Evolutionary conservation across 2,888 invertebrate genomes (phyloP), one percentile per base, ranked within the genome.

Genomic region (Melinaea menophilus): DNA sequence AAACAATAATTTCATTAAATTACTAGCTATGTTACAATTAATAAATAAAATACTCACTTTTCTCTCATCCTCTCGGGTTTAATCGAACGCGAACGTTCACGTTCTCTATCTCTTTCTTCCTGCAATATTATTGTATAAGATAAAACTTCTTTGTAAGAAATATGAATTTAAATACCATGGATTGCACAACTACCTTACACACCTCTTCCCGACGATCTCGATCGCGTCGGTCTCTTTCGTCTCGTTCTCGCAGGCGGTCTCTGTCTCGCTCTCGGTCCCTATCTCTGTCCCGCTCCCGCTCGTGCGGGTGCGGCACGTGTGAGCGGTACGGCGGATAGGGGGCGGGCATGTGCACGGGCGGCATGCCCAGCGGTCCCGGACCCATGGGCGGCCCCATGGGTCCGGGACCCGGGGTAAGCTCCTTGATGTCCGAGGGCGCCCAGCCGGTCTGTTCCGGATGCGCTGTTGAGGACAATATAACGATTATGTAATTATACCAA

Each of bases 341-440:
- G 74, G 77, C 41, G 71, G 73, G 91, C 84, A 75, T 61, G 73
- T 74, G 69, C 64, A 86, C 74, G 61, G 81, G 70, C 75, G 81
- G 80, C 76, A 82, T 79, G 66, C 81, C 65, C 63, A 66, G 65
- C n/a, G 79, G 79, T 22, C 22, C 22, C 22, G 22, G 22, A 22
- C 22, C 22, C 82, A 80, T 71, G 84, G 87, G 64, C 71, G 79
- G 63, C 69, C 78, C 74, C 79, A 77, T 78, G 2, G 93, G 92
- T 0, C 93, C 94, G 0, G 94, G 92, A 0, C 93, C 94, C 0
- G 94, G 94, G 1, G 94, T 94, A 63, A 95, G 82, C 76, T 94
- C 93, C 79, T 95, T 95, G 62, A 95, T 94, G 69, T 94, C 94
- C 4, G 83, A 83, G 7, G 94, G 94, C 35, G 91, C 90, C 95